Evolutionary conservation across 2,113 vertebrate species (phyloP).

Genomic region (Tyrannus savana): DNA sequence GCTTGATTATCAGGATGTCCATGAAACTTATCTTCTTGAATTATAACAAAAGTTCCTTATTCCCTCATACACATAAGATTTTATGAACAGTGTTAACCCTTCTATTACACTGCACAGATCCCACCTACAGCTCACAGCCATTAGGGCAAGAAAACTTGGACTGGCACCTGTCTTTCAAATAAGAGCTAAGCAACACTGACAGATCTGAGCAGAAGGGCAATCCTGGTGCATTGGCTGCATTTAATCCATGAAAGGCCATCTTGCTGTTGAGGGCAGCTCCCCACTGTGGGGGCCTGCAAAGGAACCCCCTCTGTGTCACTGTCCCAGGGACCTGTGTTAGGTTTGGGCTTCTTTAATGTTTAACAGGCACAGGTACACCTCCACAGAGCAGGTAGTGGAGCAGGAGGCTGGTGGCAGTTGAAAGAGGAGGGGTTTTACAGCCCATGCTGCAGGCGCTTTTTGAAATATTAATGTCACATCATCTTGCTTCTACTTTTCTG

Average conservation of each 20-base stretch:
- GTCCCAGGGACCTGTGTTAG: not conserved
- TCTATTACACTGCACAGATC: not conserved
- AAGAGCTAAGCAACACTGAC: not conserved
- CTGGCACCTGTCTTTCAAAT: not conserved
- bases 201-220: not conserved
- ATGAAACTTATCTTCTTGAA: no score
- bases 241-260: not conserved
- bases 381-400: accelerated
- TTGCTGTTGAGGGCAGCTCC: not conserved
- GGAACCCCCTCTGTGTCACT: not conserved
- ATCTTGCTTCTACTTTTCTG: not conserved
- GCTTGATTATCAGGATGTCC: no score
- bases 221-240: accelerated
- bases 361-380: not conserved
- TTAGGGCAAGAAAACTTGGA: not conserved
- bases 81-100: no score
- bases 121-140: not conserved
- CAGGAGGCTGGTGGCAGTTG: not conserved
- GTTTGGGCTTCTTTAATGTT: not conserved
- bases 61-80: no score
- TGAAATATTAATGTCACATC: not conserved
- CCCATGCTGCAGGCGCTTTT: accelerated
- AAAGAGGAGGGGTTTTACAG: not conserved
- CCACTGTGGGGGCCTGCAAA: accelerated
- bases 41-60: no score